Conservation (phyloP, 2,113 vertebrate species). For the Emberiza fucata region DNA sequence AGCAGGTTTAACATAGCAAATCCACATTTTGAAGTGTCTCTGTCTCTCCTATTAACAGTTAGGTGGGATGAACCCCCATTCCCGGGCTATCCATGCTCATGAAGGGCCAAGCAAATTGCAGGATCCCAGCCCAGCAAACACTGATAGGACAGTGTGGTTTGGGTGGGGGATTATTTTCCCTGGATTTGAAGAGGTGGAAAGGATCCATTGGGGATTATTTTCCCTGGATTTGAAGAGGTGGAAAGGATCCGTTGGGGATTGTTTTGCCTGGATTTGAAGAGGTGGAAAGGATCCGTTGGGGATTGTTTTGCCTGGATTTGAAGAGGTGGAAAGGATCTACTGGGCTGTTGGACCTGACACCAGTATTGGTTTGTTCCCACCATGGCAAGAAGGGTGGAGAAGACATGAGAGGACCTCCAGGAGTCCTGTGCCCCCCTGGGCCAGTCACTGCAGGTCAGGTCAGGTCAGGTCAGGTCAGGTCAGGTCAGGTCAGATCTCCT, state of each 20-base stretch:
- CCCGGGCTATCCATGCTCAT: not conserved
- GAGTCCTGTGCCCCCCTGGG: not conserved
- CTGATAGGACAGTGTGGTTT: not conserved
- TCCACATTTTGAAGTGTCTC: not conserved
- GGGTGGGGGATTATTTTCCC: not conserved
- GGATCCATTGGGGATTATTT: rapidly evolving
- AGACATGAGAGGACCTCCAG: not conserved
- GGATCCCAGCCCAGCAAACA: not conserved
- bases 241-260: too few species aligned
- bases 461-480: too few species aligned
- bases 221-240: too few species aligned
- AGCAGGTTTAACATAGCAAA: not conserved
- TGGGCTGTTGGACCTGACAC: not conserved
- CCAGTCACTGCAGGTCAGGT: not conserved
- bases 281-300: too few species aligned
- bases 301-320: too few species aligned
- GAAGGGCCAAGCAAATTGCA: not conserved
- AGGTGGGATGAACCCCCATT: not conserved
- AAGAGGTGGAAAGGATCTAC: not conserved
- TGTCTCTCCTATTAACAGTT: not conserved
- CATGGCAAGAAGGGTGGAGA: rapidly evolving
- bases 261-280: too few species aligned
- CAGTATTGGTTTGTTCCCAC: not conserved
- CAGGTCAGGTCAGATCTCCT: not conserved
- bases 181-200: too few species aligned